These are phyloP conservation scores for Ptilorrhoa leucosticta DNA, from an alignment of 2,113 vertebrate species.

Conservation along the genomic window DNA sequence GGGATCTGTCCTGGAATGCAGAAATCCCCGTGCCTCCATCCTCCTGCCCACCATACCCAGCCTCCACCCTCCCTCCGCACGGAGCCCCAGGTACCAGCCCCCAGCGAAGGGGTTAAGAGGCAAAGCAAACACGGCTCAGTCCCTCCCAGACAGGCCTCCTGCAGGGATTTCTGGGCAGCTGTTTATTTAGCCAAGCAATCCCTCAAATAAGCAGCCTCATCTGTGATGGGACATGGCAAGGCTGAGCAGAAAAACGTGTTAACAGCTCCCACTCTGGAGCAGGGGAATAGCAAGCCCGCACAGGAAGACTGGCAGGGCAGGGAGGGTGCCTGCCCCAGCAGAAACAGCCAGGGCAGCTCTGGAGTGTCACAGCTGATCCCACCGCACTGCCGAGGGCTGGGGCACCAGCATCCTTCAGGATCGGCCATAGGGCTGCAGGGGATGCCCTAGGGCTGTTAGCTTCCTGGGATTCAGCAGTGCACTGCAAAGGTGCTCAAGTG, in stretches of 20 bases:
- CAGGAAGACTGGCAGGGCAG: neutral
- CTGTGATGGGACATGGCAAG: conserved; percentile 18
- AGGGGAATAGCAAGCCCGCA: neutral
- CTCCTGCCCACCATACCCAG: neutral
- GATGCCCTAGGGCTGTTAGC: neutral
- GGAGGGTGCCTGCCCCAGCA: neutral
- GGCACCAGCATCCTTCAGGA: neutral
- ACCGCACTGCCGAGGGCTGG: neutral
- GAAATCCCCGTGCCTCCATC: neutral
- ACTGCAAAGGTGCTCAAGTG: neutral
- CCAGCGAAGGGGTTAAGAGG: neutral
- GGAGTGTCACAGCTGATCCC: neutral
- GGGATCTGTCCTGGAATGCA: neutral
- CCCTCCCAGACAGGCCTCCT: neutral
- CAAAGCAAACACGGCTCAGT: neutral
- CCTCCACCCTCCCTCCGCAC: fast-evolving
- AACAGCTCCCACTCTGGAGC: neutral
- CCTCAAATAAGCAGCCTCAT: neutral
- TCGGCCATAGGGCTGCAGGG: neutral
- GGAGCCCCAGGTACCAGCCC: neutral
- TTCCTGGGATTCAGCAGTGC: neutral
- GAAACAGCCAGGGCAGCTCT: neutral
- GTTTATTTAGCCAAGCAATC: conserved; percentile 24
- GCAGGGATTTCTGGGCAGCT: neutral
- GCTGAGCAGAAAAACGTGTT: neutral